These are phyloP conservation scores for Microctenopoma stevenorrisi DNA, from an alignment of 2,797 vertebrate genomes.

Conservation along the genomic window DNA sequence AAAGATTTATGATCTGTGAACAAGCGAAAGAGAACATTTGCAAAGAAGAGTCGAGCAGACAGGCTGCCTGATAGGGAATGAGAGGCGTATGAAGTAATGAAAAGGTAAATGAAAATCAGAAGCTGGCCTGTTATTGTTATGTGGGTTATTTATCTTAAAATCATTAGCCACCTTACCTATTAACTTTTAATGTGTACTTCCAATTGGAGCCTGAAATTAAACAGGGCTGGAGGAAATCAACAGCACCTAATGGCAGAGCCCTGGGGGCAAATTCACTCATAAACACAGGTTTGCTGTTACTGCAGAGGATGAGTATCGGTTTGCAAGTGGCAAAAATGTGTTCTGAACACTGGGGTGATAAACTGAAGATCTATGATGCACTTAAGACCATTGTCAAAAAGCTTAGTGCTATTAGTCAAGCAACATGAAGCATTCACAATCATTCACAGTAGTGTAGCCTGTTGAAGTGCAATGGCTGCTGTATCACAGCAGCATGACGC, in stretches of 20 bases:
- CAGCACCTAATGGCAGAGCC: constrained; percentile 76
- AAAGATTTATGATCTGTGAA: constrained; percentile 32
- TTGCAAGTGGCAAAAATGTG: constrained; percentile 64
- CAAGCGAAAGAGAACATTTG: constrained; percentile 20
- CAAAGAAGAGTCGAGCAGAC: constrained; percentile 6
- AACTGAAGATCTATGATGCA: constrained; percentile 68
- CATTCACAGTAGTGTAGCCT: constrained; percentile 53
- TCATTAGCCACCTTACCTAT: constrained; percentile 83
- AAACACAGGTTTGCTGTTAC: constrained; percentile 69
- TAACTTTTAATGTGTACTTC: constrained; percentile 85
- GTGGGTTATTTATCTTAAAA: constrained; percentile 85
- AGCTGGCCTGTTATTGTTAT: constrained; percentile 77
- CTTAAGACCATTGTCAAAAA: constrained; percentile 74
- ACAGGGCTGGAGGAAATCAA: constrained; percentile 81
- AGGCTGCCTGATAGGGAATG: constrained; percentile 13
- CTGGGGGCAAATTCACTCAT: constrained; percentile 73
- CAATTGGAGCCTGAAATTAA: constrained; percentile 85
- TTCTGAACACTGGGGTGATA: constrained; percentile 68
- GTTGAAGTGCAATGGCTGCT: constrained; percentile 49
- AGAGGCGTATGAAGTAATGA: constrained; percentile 69
- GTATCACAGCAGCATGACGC: constrained; percentile 51
- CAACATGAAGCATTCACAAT: constrained; percentile 66
- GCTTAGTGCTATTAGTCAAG: constrained; percentile 73
- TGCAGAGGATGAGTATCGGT: constrained; percentile 55
- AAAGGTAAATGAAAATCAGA: constrained; percentile 83